phyloP scores from a whole-genome alignment of 2,888 invertebrate genomes.

The Biston betularia region DNA sequence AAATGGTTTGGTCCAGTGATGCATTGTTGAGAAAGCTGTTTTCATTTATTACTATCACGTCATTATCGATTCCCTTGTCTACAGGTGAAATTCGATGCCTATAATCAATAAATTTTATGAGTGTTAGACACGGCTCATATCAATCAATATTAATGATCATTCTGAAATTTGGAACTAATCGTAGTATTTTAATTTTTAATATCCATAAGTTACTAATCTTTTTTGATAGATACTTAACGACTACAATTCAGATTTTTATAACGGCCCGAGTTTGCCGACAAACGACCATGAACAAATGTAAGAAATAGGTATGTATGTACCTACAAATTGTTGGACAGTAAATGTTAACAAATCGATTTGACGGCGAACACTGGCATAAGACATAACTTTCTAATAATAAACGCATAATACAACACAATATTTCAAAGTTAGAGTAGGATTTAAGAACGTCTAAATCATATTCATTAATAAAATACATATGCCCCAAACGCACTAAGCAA shows the following conservation, averaged over 20 bases:
- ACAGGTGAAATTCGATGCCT: constrained; percentile 70
- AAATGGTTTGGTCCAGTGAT: constrained; percentile 67
- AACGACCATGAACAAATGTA: constrained; percentile 54
- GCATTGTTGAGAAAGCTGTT: constrained; percentile 75
- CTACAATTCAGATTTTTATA: constrained; percentile 56
- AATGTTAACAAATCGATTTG: constrained; percentile 37
- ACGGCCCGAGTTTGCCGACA: constrained; percentile 55
- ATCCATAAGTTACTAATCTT: constrained; percentile 71
- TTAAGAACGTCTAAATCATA: too few relatives aligned
- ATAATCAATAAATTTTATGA: constrained; percentile 77
- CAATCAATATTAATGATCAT: constrained; percentile 81
- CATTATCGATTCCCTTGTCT: constrained; percentile 70
- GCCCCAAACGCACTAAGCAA: too few relatives aligned
- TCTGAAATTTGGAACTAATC: constrained; percentile 81
- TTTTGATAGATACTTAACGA: constrained; percentile 61
- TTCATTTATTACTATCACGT: constrained; percentile 71
- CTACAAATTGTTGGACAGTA: constrained; percentile 27
- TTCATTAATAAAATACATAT: background rate
- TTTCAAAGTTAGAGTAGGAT: too few relatives aligned
- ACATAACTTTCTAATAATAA: constrained; percentile 9
- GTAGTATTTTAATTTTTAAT: constrained; percentile 76
- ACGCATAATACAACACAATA: background rate
- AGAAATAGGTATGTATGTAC: constrained; percentile 43
- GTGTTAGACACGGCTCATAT: constrained; percentile 79
- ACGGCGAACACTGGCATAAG: constrained; percentile 24